phyloP scores from a whole-genome alignment of 2,888 invertebrate species.

The Calliphora vomitoria region DNA sequence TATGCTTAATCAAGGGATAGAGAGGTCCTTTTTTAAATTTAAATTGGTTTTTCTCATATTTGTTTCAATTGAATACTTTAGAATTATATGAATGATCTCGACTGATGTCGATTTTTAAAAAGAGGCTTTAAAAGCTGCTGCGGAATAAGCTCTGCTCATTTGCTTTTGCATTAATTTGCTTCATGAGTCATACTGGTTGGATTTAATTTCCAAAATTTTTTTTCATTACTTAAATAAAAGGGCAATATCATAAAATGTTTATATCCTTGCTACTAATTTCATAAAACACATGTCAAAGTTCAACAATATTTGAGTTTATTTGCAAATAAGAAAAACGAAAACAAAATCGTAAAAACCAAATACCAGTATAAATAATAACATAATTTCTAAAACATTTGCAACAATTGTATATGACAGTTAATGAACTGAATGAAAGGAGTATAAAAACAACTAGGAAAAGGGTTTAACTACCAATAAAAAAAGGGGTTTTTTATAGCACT shows the following conservation, averaged over 20 bases:
- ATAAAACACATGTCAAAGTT: constrained; percentile 64
- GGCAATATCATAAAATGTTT: neutral
- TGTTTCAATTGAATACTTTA: too few species aligned
- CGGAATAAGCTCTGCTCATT: too few species aligned
- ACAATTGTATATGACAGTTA: constrained; percentile 58
- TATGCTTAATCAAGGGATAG: too few species aligned
- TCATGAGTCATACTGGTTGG: neutral
- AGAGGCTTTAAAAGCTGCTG: too few species aligned
- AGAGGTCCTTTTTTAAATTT: too few species aligned
- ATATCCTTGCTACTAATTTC: neutral
- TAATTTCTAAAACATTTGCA: constrained; percentile 63
- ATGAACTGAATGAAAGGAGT: constrained; percentile 41
- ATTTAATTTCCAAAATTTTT: neutral
- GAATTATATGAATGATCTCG: too few species aligned
- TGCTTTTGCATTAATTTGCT: too few species aligned
- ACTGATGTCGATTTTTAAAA: too few species aligned
- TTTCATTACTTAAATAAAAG: too few species aligned
- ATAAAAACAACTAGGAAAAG: constrained; percentile 23
- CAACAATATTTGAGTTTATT: constrained; percentile 61
- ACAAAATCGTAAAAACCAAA: constrained; percentile 14
- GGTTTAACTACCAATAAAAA: constrained; percentile 46
- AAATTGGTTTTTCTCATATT: too few species aligned
- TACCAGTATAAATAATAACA: constrained; percentile 48
- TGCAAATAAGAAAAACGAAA: constrained; percentile 21
- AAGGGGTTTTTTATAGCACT: constrained; percentile 43